Evolutionary conservation across 2,797 vertebrate genomes (phyloP).

Genomic region (Sebastes matsubarae): DNA sequence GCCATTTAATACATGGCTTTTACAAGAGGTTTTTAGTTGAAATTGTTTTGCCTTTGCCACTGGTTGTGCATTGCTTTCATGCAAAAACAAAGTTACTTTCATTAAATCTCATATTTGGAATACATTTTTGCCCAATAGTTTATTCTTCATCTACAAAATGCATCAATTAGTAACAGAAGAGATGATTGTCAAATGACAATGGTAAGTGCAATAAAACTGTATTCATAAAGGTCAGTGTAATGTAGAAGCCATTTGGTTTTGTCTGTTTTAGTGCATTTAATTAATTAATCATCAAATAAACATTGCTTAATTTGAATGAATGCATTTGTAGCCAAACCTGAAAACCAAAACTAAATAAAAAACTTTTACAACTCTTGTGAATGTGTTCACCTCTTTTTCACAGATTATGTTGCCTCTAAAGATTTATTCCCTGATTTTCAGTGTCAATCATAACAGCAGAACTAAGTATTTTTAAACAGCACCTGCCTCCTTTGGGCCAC

Average conservation of each 20-base stretch:
- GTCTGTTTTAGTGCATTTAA: slow-evolving; percentile 16
- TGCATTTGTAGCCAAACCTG: slow-evolving; percentile 15
- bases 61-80: slow-evolving; percentile 1
- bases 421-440: neutral
- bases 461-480: slow-evolving; percentile 74
- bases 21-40: slow-evolving; percentile 1
- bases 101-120: neutral
- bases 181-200: neutral
- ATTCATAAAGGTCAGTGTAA: neutral
- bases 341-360: slow-evolving; percentile 41
- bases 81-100: neutral
- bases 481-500: slow-evolving; percentile 56
- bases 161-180: neutral
- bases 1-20: neutral
- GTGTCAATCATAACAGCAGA: slow-evolving; percentile 17
- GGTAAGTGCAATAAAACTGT: slow-evolving; percentile 18
- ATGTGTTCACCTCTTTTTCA: neutral
- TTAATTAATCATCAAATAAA: neutral
- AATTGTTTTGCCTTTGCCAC: slow-evolving; percentile 37
- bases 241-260: slow-evolving; percentile 21
- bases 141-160: neutral
- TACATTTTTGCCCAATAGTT: neutral
- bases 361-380: slow-evolving; percentile 49
- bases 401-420: neutral
- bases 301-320: slow-evolving; percentile 18